Base-by-base conservation (phyloP, 2,797 vertebrate species). In the Synaphobranchus kaupii region DNA sequence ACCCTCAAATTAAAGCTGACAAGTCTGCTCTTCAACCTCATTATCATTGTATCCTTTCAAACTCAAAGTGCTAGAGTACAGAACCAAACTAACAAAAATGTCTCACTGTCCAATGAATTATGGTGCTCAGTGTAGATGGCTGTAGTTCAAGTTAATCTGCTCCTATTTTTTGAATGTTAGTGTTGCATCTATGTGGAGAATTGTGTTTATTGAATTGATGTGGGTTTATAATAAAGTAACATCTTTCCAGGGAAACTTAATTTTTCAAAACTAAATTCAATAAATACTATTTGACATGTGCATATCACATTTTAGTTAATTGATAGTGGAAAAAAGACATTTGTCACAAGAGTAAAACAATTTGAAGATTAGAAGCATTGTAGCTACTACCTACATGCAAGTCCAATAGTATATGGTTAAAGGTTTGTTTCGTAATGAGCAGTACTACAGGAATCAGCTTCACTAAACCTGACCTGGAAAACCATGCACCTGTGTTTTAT, bases 181-280 rank as follows among this genome's bases (percentile, higher is more conserved):
- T 73, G 66, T 89, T 88, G 89, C 86, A 82, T 50, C 81, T n/a
- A 88, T 90, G 91, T 39, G 88, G 85, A 54, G 87, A 91, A 86
- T 91, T 87, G 91, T 87, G 91, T 87, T 52, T 0, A 25, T 85
- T 86, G 91, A 92, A 91, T 86, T 87, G 91, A 92, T 91, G 90
- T 73, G 90, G 94, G 96, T 95, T 95, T 87, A 91, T 92, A 86
- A 86, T 94, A 34, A 73, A 73, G 31, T 73, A 31, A 68, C 68
- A 71, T 71, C 28, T 71, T 34, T 28, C 68, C 68, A 71, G 68
- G 68, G 22, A 28, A 71, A 71, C 10, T 34, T 7, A 66, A 22
- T 25, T n/a, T 22, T 66, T 66, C 22, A 4, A 20, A 66, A 60
- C 58, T 60, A 12, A 66, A 66, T 3, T 63, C 60, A 63, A 63